A percentile compares a stretch with the other conserved stretches of the same genome.
Conservation (phyloP, 2,797 vertebrate species). For the Muscicapa striata region DNA sequence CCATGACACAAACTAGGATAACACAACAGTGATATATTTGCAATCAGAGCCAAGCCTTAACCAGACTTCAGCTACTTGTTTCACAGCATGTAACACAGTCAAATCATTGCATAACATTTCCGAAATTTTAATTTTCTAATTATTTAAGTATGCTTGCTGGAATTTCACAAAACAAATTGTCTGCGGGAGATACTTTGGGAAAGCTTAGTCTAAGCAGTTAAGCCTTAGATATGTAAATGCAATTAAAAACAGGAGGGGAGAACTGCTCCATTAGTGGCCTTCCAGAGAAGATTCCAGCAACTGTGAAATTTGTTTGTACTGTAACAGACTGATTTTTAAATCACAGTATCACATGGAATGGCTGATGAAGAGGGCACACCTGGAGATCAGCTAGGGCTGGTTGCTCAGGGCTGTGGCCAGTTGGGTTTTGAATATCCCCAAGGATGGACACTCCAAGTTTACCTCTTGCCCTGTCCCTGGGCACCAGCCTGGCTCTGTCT, state of each 20-base stretch:
- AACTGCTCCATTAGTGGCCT: background rate
- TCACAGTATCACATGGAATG: background rate
- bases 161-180: slow-evolving; percentile 4
- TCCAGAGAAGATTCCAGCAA: background rate
- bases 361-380: background rate
- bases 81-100: background rate
- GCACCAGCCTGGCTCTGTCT: background rate
- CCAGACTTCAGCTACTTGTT: background rate
- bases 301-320: background rate
- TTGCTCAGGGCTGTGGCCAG: background rate
- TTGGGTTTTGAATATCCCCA: background rate
- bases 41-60: background rate
- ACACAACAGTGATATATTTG: background rate
- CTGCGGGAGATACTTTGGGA: background rate
- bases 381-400: background rate
- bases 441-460: background rate
- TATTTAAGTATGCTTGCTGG: background rate
- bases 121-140: background rate
- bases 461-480: too few species aligned
- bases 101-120: background rate
- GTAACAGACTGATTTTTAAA: background rate
- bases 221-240: slow-evolving; percentile 7
- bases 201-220: background rate
- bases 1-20: background rate
- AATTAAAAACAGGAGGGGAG: background rate